Evolutionary conservation across 2,797 vertebrate species (phyloP).

Genomic region (Sitta carolinensis): DNA sequence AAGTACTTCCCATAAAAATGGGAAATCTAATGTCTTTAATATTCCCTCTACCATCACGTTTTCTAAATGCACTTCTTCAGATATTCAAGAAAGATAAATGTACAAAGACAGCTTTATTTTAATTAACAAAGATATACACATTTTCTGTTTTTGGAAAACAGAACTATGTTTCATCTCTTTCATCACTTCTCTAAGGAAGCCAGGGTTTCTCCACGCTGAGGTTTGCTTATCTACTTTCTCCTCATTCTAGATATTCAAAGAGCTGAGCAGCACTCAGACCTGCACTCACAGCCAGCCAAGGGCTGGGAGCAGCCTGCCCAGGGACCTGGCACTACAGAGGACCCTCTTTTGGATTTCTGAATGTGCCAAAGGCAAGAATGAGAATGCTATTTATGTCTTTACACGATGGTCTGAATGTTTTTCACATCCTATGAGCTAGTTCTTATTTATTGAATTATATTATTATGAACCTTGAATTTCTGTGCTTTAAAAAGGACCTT

Average conservation of each 20-base stretch:
- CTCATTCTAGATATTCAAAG: background rate
- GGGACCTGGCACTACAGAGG: too few species aligned
- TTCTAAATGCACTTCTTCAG: background rate
- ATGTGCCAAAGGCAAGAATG: background rate
- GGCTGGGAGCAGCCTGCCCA: fast-evolving
- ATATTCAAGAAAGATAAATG: background rate
- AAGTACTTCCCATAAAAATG: background rate
- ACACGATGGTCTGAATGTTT: background rate
- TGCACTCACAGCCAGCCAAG: background rate
- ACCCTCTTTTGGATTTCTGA: background rate
- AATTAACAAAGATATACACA: background rate
- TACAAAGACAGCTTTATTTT: background rate
- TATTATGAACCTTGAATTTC: background rate
- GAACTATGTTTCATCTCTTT: background rate
- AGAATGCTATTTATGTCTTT: background rate
- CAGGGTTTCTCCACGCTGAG: background rate
- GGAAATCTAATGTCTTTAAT: background rate
- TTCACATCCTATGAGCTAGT: background rate
- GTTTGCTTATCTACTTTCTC: background rate
- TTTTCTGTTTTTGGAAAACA: background rate
- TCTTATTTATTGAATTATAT: background rate
- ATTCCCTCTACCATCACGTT: background rate
- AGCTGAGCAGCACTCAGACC: background rate
- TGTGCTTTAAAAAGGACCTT: background rate
- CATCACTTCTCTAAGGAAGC: background rate